Conservation (phyloP, 2,797 vertebrate genomes). For the Danio aesculapii region DNA sequence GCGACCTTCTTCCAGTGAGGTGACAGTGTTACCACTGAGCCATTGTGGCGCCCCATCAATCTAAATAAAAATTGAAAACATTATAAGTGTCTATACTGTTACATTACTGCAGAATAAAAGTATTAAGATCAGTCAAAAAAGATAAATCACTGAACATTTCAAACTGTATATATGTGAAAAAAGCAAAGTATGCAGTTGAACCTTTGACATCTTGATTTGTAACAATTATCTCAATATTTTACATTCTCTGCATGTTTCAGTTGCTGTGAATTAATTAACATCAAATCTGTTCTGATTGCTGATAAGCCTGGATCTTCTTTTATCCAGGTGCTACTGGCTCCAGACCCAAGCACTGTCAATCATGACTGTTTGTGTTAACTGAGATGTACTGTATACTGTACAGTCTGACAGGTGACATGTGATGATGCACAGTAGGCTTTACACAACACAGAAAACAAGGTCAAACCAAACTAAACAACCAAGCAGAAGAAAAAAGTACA, state of each 20-base stretch:
- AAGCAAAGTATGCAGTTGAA: neutral
- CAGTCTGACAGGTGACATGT: neutral
- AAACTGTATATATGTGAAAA: neutral
- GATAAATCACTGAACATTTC: neutral
- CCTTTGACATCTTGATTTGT: neutral
- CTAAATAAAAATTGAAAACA: too few relatives aligned
- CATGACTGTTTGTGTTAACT: neutral
- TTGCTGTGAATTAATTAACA: neutral
- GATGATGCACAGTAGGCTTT: slow-evolving; percentile 5
- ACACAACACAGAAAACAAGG: neutral
- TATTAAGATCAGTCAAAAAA: neutral
- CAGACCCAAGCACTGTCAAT: neutral
- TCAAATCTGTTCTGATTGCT: neutral
- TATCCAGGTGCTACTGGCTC: neutral
- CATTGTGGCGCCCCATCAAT: too few relatives aligned
- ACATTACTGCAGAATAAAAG: neutral
- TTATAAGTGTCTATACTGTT: too few relatives aligned
- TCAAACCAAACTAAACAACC: neutral
- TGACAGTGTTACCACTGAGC: too few relatives aligned
- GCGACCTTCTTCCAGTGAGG: too few relatives aligned
- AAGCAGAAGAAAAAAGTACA: neutral
- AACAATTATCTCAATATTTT: neutral
- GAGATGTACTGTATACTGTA: neutral
- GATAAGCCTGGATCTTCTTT: neutral
- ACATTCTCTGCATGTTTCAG: neutral